These are phyloP conservation scores for Plebejus melissa DNA, from an alignment of 2,888 invertebrate species.

Conservation along the genomic window DNA sequence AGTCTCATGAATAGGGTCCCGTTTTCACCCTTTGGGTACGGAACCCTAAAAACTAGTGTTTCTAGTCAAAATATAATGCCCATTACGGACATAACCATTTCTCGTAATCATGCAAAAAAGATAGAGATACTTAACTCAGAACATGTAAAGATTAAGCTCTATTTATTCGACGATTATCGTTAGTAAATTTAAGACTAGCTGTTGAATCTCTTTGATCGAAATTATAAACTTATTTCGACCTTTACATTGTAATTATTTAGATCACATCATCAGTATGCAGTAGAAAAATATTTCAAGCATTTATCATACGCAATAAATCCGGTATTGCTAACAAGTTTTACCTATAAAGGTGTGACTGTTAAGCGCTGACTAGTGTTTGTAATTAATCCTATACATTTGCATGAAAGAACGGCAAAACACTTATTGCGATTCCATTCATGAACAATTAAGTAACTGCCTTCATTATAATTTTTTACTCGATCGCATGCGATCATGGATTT, in stretches of 20 bases:
- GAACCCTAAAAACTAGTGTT: background rate
- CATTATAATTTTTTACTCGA: slow-evolving; percentile 38
- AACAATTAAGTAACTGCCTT: slow-evolving; percentile 39
- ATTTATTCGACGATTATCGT: too few relatives aligned
- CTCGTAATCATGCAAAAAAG: too few relatives aligned
- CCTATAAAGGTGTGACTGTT: slow-evolving; percentile 27
- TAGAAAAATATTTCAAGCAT: slow-evolving; percentile 16
- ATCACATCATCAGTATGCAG: slow-evolving; percentile 15
- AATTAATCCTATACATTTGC: slow-evolving; percentile 40
- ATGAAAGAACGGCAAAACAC: slow-evolving; percentile 40
- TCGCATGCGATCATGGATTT: slow-evolving; percentile 15
- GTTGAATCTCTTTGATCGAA: background rate
- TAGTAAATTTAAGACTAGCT: too few relatives aligned
- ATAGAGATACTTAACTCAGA: too few relatives aligned
- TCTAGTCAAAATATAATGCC: too few relatives aligned
- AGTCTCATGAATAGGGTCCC: too few relatives aligned
- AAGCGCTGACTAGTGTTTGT: slow-evolving; percentile 28
- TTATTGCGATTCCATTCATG: slow-evolving; percentile 48
- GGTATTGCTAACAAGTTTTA: slow-evolving; percentile 16
- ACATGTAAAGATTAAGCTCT: too few relatives aligned
- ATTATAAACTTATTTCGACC: background rate
- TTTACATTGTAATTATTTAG: background rate
- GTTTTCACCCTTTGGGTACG: too few relatives aligned
- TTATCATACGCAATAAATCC: background rate
- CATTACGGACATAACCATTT: too few relatives aligned